Percentiles rank a stretch among this genome's conserved stretches.
Conservation (phyloP, 2,888 invertebrate species). For the Drosophila vallismaia region DNA sequence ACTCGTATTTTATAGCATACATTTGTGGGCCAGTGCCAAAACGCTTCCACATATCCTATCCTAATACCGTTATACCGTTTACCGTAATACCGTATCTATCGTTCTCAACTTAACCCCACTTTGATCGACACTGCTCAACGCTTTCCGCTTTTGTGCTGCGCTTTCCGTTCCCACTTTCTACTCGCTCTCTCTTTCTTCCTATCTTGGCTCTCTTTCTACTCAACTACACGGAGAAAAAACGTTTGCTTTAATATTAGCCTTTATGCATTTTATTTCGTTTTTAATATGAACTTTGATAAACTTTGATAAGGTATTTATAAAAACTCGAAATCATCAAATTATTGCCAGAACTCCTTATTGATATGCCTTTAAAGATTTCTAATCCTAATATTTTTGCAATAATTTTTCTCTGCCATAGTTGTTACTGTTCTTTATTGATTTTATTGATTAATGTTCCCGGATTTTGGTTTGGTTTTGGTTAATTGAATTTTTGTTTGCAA, state of each 20-base stretch:
- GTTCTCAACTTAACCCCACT: slow-evolving; percentile 49
- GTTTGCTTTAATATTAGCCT: slow-evolving; percentile 1
- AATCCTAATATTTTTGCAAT: background rate
- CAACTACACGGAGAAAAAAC: slow-evolving; percentile 20
- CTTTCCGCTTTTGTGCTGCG: slow-evolving; percentile 68
- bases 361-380: background rate
- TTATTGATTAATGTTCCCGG: slow-evolving; percentile 6
- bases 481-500: slow-evolving; percentile 31
- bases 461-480: slow-evolving; percentile 44
- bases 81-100: slow-evolving; percentile 31
- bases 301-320: background rate
- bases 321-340: background rate
- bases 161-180: slow-evolving; percentile 50
- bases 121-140: slow-evolving; percentile 73
- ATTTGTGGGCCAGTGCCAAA: slow-evolving; percentile 64
- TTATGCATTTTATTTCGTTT: background rate
- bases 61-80: slow-evolving; percentile 8
- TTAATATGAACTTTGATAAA: background rate
- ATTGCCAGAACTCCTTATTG: background rate
- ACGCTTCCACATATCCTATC: slow-evolving; percentile 48
- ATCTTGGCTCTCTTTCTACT: slow-evolving; percentile 4
- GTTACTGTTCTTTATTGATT: slow-evolving; percentile 28
- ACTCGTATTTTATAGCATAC: slow-evolving; percentile 68
- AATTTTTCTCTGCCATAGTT: slow-evolving; percentile 41
- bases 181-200: slow-evolving; percentile 17